These are phyloP conservation scores for Vanessa atalanta DNA, from an alignment of 1,140 invertebrate species.

Conservation along the genomic window DNA sequence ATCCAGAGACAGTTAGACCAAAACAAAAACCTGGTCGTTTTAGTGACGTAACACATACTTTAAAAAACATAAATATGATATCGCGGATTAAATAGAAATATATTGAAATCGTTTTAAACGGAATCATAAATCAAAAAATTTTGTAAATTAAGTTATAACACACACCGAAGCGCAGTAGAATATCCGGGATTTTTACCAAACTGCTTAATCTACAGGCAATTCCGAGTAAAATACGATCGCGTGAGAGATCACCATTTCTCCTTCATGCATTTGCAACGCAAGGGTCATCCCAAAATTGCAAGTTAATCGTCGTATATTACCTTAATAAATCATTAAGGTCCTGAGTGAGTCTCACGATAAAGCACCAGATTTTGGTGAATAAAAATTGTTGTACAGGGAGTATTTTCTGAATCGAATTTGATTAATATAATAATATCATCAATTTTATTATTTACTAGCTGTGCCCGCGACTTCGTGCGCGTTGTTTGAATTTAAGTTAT, in stretches of 20 bases:
- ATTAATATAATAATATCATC: too few species aligned
- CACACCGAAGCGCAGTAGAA: not conserved
- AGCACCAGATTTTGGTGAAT: not conserved
- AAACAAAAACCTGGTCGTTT: too few species aligned
- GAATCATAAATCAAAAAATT: not conserved
- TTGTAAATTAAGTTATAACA: not conserved
- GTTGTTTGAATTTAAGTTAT: too few species aligned
- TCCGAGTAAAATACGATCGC: conserved; percentile 62
- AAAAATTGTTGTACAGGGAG: too few species aligned
- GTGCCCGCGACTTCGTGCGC: too few species aligned
- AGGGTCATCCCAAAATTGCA: conserved; percentile 61
- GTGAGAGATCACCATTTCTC: conserved; percentile 59
- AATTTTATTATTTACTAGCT: too few species aligned
- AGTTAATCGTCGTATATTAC: conserved; percentile 69
- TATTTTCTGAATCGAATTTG: not conserved
- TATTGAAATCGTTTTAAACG: not conserved
- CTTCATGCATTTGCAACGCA: conserved; percentile 56
- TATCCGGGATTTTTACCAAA: conserved; percentile 24
- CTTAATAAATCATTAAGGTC: conserved; percentile 55
- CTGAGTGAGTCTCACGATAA: conserved; percentile 47
- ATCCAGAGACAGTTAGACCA: too few species aligned
- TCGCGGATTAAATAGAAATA: too few species aligned
- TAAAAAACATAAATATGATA: too few species aligned
- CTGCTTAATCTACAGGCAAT: conserved; percentile 55
- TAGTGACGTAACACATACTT: too few species aligned